These are phyloP conservation scores for Upupa epops DNA, from an alignment of 2,113 vertebrate species.

Conservation along the genomic window DNA sequence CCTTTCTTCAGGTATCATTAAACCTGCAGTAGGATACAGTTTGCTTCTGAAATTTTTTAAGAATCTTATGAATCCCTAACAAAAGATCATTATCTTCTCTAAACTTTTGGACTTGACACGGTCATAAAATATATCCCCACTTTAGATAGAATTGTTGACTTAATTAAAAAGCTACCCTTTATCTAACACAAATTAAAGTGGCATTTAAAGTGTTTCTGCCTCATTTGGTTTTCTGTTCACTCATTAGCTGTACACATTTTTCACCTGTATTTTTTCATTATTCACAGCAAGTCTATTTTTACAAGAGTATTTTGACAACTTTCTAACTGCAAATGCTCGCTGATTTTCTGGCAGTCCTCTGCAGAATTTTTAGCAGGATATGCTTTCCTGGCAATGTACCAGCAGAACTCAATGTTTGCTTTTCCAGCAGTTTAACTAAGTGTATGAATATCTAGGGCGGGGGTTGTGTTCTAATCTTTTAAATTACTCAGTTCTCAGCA, in stretches of 20 bases:
- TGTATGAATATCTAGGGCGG: neutral
- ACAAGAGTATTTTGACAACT: constrained; percentile 52
- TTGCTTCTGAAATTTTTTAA: neutral
- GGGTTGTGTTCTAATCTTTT: neutral
- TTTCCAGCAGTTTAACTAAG: neutral
- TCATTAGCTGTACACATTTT: constrained; percentile 30
- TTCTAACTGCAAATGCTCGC: constrained; percentile 26
- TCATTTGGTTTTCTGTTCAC: neutral
- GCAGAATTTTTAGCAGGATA: constrained; percentile 21
- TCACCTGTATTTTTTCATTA: constrained; percentile 51
- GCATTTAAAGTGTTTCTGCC: neutral
- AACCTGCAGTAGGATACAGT: neutral
- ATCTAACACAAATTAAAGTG: neutral
- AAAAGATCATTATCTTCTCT: neutral
- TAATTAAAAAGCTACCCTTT: neutral
- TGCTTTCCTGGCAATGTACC: neutral
- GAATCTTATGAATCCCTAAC: neutral
- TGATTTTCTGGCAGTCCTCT: constrained; percentile 38
- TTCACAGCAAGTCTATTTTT: constrained; percentile 44
- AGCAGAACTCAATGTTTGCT: neutral
- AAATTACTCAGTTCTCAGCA: neutral
- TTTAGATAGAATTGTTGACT: neutral
- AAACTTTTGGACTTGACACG: neutral
- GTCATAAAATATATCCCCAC: neutral
- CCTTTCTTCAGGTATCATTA: neutral